Conservation (phyloP, 1,140 invertebrate genomes). For the Zaprionus ornatus region DNA sequence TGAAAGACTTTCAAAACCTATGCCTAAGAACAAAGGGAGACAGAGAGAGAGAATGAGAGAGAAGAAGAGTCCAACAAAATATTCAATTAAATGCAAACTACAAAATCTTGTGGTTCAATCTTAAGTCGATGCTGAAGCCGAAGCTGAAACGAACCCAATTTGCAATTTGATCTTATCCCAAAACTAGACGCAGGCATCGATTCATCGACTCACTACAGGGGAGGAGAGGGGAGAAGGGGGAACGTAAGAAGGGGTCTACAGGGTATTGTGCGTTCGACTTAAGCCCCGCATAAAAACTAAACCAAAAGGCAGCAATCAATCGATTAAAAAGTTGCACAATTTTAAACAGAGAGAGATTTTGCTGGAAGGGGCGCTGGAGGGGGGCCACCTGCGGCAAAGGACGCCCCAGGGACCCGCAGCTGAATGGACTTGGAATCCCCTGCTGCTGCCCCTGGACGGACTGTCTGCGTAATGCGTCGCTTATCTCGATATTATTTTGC, state of each 20-base stretch:
- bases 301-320: constrained; percentile 69
- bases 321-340: constrained; percentile 66
- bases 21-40: not conserved
- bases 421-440: not conserved
- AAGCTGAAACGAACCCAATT: constrained; percentile 47
- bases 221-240: not conserved
- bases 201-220: not conserved
- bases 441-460: not conserved
- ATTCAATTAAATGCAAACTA: constrained; percentile 27
- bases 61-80: not conserved
- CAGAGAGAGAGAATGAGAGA: not conserved
- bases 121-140: not conserved
- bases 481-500: constrained; percentile 78
- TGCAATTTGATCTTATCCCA: constrained; percentile 70
- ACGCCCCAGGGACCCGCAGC: constrained; percentile 50
- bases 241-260: not conserved
- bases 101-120: constrained; percentile 29
- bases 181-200: constrained; percentile 10
- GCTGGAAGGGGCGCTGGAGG: not conserved
- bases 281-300: constrained; percentile 70
- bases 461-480: constrained; percentile 52
- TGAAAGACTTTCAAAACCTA: not conserved
- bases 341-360: constrained; percentile 49
- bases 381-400: constrained; percentile 17
- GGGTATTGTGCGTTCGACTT: constrained; percentile 23